These are phyloP conservation scores for Tenthredo scrophulariae DNA, from an alignment of 2,888 invertebrate genomes.

Conservation along the genomic window DNA sequence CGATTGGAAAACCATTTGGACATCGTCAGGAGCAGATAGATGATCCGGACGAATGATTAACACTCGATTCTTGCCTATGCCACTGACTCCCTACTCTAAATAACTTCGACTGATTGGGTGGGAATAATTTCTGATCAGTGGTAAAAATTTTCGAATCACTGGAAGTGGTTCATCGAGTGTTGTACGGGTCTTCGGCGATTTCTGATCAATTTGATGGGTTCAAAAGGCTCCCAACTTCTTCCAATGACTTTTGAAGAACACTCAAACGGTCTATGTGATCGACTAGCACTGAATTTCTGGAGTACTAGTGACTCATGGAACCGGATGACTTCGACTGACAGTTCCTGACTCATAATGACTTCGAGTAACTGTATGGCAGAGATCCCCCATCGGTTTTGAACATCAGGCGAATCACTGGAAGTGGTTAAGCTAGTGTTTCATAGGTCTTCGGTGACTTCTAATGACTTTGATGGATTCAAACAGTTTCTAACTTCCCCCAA, in stretches of 20 bases:
- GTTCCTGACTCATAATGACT: background rate
- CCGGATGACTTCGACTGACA: background rate
- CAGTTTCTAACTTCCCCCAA: background rate
- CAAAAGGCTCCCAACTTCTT: background rate
- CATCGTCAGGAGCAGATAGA: background rate
- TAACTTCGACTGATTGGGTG: background rate
- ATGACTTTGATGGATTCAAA: background rate
- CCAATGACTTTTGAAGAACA: background rate
- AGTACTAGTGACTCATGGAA: background rate
- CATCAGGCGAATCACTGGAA: background rate
- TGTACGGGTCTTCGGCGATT: background rate
- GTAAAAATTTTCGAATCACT: background rate
- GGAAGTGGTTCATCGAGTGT: background rate
- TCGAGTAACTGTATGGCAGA: background rate
- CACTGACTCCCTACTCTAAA: background rate
- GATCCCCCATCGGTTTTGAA: background rate
- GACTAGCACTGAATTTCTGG: background rate
- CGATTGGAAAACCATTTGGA: background rate
- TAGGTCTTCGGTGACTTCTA: background rate
- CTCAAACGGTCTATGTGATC: background rate
- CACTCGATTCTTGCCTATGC: background rate
- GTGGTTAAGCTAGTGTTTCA: background rate
- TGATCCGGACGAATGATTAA: background rate
- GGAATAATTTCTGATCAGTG: background rate
- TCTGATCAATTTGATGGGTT: background rate